Evolutionary conservation across 2,113 vertebrate species (phyloP), one percentile per base, ranked within the genome.

Genomic region (Aegotheles bennettii): DNA sequence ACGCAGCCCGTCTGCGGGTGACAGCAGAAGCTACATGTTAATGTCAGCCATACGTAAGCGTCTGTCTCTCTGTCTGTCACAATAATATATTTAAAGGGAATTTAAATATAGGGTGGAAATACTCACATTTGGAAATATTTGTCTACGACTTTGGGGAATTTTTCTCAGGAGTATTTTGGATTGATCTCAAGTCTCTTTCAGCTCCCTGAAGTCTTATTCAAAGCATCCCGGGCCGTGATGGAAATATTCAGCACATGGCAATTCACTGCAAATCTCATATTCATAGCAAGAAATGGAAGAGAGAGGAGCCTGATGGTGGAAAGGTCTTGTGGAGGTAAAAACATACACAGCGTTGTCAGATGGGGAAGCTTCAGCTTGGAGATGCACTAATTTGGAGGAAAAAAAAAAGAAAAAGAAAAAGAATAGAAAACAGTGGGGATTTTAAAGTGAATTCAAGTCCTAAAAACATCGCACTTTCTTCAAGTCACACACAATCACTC

Each of bases 21-120:
- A 93, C 68, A 86, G 90, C 69, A 87, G 91, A 91, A 92, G 69
- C 91, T 84, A 67, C 43, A 42, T 71, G 77, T 54, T 95, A 87
- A 94, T 94, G 80, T 56, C 85, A 82, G 60, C 63, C 0, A 0
- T 48, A 87, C 3, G 0, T 57, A 53, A 74, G 57, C 51, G 75
- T 93, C 95, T 87, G 70, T 59, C 73, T 80, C 64, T 53, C 73
- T 77, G 65, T 84, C 81, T 85, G 64, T 54, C 75, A 25, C 78
- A 79, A 60, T 42, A 70, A 88, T 23, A 18, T 84, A 83, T 93
- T 93, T 76, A 73, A 87, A 73, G 61, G 50, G 47, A 79, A 87
- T 73, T 56, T 56, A 56, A 56, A 56, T 56, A 56, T n/a, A 77
- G 67, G 53, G 45, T 84, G 40, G 68, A 95, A 95, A 82, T 50